Evolutionary conservation across 2,888 invertebrate genomes (phyloP).

Genomic region (Cheilosia grossa): DNA sequence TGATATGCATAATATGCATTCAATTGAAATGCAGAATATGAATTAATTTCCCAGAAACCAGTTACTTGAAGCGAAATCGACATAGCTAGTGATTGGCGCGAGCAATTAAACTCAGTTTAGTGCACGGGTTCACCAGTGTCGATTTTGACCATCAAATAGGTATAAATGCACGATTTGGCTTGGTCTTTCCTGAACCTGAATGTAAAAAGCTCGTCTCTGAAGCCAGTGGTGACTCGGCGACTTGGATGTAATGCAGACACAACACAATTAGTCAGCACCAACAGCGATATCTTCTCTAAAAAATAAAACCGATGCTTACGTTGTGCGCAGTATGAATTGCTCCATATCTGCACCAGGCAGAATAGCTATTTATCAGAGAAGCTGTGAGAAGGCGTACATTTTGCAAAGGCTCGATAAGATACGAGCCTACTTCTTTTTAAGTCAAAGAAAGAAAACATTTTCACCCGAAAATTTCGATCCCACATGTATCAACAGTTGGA

Average conservation of each 20-base stretch:
- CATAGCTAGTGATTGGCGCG: slow-evolving; percentile 28
- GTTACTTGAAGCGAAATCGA: slow-evolving; percentile 17
- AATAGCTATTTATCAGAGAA: background rate
- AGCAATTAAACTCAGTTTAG: slow-evolving; percentile 26
- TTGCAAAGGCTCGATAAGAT: background rate
- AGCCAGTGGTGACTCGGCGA: background rate
- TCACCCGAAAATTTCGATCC: background rate
- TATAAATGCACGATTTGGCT: background rate
- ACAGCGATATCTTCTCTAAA: background rate
- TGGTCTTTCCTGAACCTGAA: slow-evolving; percentile 7
- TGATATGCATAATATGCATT: slow-evolving; percentile 42
- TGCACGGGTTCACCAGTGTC: slow-evolving; percentile 1
- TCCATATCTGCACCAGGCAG: background rate
- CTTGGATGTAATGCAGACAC: background rate
- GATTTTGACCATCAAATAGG: slow-evolving; percentile 1
- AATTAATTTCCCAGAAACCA: slow-evolving; percentile 51
- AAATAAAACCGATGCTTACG: background rate
- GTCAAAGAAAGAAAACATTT: background rate
- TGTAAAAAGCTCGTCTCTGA: background rate
- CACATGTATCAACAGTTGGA: background rate
- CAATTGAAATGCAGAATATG: slow-evolving; percentile 63
- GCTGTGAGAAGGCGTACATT: background rate
- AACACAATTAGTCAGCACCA: background rate
- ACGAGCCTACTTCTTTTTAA: background rate
- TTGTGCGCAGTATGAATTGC: too few relatives aligned